Percentiles rank a stretch among this genome's conserved stretches.
Conservation (phyloP, 1,140 invertebrate genomes). For the Caenorhabditis tropicalis region DNA sequence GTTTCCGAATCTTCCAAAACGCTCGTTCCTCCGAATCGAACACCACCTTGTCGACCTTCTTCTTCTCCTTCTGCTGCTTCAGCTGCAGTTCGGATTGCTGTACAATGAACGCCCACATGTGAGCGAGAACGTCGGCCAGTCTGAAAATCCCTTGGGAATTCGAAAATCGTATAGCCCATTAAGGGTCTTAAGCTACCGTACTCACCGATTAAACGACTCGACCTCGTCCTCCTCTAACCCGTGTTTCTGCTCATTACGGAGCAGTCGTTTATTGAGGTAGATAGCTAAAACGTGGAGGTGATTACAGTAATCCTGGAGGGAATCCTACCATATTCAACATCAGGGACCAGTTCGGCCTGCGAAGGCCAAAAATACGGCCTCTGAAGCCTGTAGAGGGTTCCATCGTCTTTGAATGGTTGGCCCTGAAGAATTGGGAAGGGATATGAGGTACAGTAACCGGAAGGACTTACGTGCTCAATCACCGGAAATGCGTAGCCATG, state of each 20-base stretch:
- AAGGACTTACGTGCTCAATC: slow-evolving; percentile 61
- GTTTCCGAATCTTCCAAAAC: slow-evolving; percentile 92
- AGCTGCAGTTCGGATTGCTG: slow-evolving; percentile 71
- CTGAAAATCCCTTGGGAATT: slow-evolving; percentile 48
- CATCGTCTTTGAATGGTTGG: slow-evolving; percentile 64
- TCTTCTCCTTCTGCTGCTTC: slow-evolving; percentile 84
- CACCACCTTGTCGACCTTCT: slow-evolving; percentile 89
- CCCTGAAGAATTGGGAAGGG: neutral
- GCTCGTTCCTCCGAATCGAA: slow-evolving; percentile 93
- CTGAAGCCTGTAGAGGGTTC: slow-evolving; percentile 70
- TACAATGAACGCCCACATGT: slow-evolving; percentile 72
- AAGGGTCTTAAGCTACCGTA: no score
- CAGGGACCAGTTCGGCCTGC: slow-evolving; percentile 68
- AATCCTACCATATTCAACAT: slow-evolving; percentile 71
- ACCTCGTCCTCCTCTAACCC: slow-evolving; percentile 71
- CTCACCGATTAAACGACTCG: slow-evolving; percentile 65
- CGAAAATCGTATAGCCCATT: neutral
- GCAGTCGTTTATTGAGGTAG: slow-evolving; percentile 69
- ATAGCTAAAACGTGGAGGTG: slow-evolving; percentile 71
- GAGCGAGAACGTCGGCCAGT: slow-evolving; percentile 69
- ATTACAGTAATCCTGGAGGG: no score
- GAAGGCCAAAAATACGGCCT: slow-evolving; percentile 72
- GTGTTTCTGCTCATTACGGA: slow-evolving; percentile 71
- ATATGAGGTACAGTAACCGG: neutral
- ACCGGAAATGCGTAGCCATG: slow-evolving; percentile 69